Conservation (phyloP, 64 coral and sea anemone genomes). For the Platygyra sinensis region DNA sequence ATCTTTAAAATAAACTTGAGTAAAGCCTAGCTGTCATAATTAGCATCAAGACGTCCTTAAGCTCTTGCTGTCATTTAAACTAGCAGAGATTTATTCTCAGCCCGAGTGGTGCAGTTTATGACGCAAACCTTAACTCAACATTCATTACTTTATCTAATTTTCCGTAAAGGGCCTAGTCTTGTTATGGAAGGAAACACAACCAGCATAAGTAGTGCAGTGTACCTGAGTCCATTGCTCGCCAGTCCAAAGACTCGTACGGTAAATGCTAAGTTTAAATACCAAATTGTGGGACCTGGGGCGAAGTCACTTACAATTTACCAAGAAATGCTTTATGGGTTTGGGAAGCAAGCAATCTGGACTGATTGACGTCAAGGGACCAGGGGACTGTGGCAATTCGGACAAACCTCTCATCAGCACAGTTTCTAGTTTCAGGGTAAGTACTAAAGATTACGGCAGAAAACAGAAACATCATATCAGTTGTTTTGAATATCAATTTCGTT, state of each 20-base stretch:
- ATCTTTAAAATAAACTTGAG: too few relatives aligned
- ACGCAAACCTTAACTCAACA: too few relatives aligned
- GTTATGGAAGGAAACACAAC: not conserved
- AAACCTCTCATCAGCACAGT: slow-evolving; percentile 30
- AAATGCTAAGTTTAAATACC: slow-evolving; percentile 63
- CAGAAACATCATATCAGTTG: too few relatives aligned
- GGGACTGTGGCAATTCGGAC: slow-evolving; percentile 44
- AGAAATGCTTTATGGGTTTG: slow-evolving; percentile 33
- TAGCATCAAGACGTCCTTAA: too few relatives aligned
- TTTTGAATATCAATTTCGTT: too few relatives aligned
- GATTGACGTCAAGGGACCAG: not conserved
- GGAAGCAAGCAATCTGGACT: slow-evolving; percentile 48
- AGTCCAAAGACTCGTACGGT: slow-evolving; percentile 41
- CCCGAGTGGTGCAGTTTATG: too few relatives aligned
- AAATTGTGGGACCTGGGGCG: slow-evolving; percentile 28
- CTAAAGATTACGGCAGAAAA: not conserved
- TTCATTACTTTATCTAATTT: not conserved
- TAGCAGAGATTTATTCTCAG: too few relatives aligned
- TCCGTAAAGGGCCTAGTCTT: not conserved
- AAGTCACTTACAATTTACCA: slow-evolving; percentile 47
- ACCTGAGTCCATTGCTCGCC: slow-evolving; percentile 15
- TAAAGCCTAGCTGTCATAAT: too few relatives aligned
- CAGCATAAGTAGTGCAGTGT: not conserved
- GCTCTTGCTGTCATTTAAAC: too few relatives aligned
- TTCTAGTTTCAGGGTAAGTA: slow-evolving; percentile 44